Evolutionary conservation across 2,888 invertebrate genomes (phyloP), one percentile per base, ranked within the genome.

Genomic region (Axea sp.): DNA sequence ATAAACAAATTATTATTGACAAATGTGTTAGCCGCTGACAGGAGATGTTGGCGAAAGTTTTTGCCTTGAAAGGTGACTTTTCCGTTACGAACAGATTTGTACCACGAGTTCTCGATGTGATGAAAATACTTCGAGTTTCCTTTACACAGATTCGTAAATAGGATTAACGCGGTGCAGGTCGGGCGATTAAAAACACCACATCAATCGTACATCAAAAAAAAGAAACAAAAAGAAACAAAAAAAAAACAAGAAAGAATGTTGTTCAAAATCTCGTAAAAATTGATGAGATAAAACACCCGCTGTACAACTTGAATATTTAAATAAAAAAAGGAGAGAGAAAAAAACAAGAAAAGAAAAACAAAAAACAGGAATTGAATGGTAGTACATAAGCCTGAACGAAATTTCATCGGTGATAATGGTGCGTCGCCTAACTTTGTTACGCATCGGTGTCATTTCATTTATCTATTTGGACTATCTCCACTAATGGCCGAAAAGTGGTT

Each of bases 11-110:
- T 43, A 53, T 37, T 60, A 60, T 69, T 37, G 37, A 69, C 69
- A 26, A 30, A 37, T 37, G 53, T 9, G 37, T 45, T 53, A 37
- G 15, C 30, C 8, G 19, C n/a, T 37, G 60, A 15, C 51, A n/a
- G 19, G 53, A 15, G 26, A 64, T 45, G 55, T 8, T 6, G 33
- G 67, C 59, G 68, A 68, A 68, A 68, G 59, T 68, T 68, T 43
- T 45, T 31, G 26, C 45, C 68, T 59, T 59, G 68, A 51, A 51
- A 43, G 7, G 57, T 67, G 47, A 11, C 22, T 47, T 43, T 57
- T 68, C 11, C 17, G 41, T 37, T 35, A 17, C 49, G 7, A 30
- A 8, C 33, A 22, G 60, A 43, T 68, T 68, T 60, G 53, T 60
- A 37, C 19, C 15, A 5, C 26, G 11, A 7, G 3, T 35, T 17